A percentile compares a stretch with the other conserved stretches of the same genome.
These are phyloP conservation scores for Drosophila tanythrix DNA, from an alignment of 2,888 invertebrate genomes.

Conservation along the genomic window DNA sequence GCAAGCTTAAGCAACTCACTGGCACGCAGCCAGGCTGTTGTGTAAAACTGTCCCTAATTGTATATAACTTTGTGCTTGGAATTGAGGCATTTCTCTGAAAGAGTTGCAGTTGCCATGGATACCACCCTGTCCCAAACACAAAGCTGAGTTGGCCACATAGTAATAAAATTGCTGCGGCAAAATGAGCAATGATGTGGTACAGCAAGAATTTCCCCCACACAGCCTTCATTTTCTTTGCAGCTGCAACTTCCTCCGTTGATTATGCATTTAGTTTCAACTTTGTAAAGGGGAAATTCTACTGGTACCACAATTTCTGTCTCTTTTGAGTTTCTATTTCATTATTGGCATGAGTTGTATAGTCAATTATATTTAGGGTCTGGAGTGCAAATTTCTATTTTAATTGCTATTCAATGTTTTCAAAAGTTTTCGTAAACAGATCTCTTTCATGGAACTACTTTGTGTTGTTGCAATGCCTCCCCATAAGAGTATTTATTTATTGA, in stretches of 20 bases:
- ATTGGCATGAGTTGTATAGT: background rate
- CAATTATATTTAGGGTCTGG: background rate
- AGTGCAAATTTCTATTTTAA: background rate
- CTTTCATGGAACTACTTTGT: background rate
- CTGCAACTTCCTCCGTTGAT: background rate
- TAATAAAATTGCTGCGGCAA: background rate
- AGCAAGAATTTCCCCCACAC: background rate
- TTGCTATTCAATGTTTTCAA: background rate
- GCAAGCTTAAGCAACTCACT: background rate
- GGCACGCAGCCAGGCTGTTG: background rate
- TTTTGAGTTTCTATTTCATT: background rate
- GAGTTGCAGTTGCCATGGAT: background rate
- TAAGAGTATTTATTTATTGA: background rate
- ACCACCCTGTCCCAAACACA: too few relatives aligned
- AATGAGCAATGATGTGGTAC: background rate
- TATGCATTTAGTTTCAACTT: background rate
- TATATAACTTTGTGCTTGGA: conserved; percentile 3
- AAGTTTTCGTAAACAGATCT: background rate
- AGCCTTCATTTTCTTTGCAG: background rate
- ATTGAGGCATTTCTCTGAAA: background rate
- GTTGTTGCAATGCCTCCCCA: background rate
- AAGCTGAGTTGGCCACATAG: background rate
- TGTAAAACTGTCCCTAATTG: background rate
- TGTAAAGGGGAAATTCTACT: background rate
- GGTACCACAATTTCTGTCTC: rapidly evolving